Percentiles rank a stretch among this genome's conserved stretches.
Conservation (phyloP, 2,797 vertebrate genomes). For the Scolopax bukidnonensis region DNA sequence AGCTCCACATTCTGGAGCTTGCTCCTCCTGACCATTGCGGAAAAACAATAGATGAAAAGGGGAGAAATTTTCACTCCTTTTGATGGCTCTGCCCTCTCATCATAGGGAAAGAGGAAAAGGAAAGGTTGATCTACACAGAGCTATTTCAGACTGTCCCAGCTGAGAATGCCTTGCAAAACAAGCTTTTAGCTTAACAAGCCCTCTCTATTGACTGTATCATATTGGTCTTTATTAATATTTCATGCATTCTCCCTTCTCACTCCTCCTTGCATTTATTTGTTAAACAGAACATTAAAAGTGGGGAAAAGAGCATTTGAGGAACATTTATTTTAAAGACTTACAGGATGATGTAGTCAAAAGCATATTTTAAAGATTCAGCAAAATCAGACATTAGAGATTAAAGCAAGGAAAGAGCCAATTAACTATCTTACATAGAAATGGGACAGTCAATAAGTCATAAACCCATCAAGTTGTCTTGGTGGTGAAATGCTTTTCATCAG, state of each 20-base stretch:
- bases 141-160: background rate
- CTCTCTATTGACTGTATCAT: background rate
- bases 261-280: background rate
- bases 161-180: background rate
- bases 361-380: constrained; percentile 25
- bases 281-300: background rate
- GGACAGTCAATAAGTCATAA: constrained; percentile 49
- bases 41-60: background rate
- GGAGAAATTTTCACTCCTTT: background rate
- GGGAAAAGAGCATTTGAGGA: background rate
- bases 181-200: background rate
- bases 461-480: constrained; percentile 12
- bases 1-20: background rate
- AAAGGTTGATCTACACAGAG: background rate
- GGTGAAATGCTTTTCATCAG: constrained; percentile 42
- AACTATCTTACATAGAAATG: constrained; percentile 3
- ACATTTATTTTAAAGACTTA: constrained; percentile 22
- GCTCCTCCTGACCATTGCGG: background rate
- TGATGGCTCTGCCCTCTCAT: background rate
- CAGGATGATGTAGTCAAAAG: background rate
- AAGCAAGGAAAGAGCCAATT: constrained; percentile 41
- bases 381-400: constrained; percentile 39
- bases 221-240: constrained; percentile 24
- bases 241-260: background rate
- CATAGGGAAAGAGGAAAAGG: background rate